phyloP scores from a whole-genome alignment of 2,113 vertebrate species.

The Mola mola region DNA sequence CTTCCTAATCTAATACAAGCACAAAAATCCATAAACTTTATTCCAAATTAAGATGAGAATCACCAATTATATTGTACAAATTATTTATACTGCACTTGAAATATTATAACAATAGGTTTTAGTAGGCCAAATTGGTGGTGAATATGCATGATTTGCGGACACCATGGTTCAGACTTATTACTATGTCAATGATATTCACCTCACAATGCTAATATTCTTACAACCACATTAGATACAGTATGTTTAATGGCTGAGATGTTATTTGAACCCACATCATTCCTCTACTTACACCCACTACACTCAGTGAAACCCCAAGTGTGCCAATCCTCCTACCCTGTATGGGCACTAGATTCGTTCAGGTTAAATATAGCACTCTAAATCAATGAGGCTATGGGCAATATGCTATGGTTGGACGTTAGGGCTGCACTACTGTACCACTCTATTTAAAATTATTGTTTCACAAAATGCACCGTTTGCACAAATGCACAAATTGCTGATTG shows the following conservation, averaged over 20 bases:
- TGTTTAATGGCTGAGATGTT: constrained; percentile 50
- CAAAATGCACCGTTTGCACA: no score
- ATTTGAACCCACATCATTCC: constrained; percentile 31
- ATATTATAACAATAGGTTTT: no score
- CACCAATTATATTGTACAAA: background rate
- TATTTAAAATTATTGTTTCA: background rate
- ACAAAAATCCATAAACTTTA: background rate
- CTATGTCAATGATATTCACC: constrained; percentile 41
- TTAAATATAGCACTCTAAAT: constrained; percentile 21
- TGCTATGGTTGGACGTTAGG: background rate
- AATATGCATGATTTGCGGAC: background rate
- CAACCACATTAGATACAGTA: constrained; percentile 33
- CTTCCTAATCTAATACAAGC: background rate
- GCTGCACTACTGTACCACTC: background rate
- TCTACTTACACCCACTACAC: constrained; percentile 21
- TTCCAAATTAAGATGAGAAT: background rate
- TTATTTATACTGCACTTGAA: background rate
- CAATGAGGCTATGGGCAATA: background rate
- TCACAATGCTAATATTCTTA: constrained; percentile 36
- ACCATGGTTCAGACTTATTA: background rate
- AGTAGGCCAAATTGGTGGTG: no score
- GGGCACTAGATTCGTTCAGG: constrained; percentile 16
- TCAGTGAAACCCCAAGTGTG: constrained; percentile 39
- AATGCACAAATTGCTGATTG: background rate
- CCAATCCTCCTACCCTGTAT: background rate